A percentile compares a stretch with the other conserved stretches of the same genome.
phyloP scores from a whole-genome alignment of 2,797 vertebrate species.

The Acomys russatus region DNA sequence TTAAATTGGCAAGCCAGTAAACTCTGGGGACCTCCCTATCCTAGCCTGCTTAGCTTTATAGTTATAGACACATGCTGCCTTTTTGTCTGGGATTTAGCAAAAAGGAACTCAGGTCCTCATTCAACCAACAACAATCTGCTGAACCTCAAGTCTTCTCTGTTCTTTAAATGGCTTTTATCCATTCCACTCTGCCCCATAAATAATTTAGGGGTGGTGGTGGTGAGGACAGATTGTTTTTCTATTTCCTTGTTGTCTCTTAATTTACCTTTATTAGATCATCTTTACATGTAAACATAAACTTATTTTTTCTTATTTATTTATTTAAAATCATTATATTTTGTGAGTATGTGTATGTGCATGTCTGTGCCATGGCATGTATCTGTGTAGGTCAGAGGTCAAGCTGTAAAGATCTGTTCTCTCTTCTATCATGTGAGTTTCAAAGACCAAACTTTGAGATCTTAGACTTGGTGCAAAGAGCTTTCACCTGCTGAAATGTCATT shows the following conservation, averaged over 20 bases:
- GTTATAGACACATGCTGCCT: not conserved
- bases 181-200: not conserved
- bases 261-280: not conserved
- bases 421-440: not conserved
- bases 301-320: not conserved
- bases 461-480: not conserved
- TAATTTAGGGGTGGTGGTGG: not conserved
- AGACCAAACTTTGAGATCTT: not conserved
- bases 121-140: not conserved
- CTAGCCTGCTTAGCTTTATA: not conserved
- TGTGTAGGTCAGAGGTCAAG: not conserved
- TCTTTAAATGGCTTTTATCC: not conserved
- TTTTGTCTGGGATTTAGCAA: not conserved
- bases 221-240: not conserved
- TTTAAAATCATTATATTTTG: not conserved
- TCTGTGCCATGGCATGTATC: not conserved
- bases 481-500: not conserved
- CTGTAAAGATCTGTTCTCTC: not conserved
- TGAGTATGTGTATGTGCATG: not conserved
- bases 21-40: not conserved
- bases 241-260: constrained; percentile 6
- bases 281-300: not conserved
- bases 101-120: not conserved
- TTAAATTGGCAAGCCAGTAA: not conserved
- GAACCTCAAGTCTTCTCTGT: not conserved